Evolutionary conservation across 1,140 invertebrate genomes (phyloP), one percentile per base, ranked within the genome.

Genomic region (Atta cephalotes): DNA sequence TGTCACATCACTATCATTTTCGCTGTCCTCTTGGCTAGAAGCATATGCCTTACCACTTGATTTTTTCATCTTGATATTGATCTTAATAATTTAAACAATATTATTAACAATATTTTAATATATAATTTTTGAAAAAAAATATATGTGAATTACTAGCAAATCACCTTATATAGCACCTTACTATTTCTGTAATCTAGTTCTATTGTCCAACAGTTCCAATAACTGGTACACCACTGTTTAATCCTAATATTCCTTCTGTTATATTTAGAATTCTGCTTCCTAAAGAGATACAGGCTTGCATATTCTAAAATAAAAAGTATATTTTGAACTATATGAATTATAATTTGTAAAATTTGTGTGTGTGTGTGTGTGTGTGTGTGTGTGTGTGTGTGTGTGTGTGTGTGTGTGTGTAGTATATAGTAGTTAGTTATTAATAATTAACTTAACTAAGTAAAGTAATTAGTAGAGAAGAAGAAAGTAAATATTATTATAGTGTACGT

Each of bases 1-100:
- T 58, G 97, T 98, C 92, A 98, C 97, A 94, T 97, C 97, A 72
- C 94, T 95, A 0, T 95, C 94, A 81, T 95, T 95, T 21, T 95
- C 94, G 60, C 94, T 95, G 6, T 95, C 94, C 76, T 95, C 94
- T 63, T 94, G 94, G 84, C 94, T 95, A 16, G 94, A 95, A 9
- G 94, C 90, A 70, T 95, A 95, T 0, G 93, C 78, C 65, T 94
- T 94, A 51, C 63, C 79, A 1, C 85, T 88, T 31, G 88, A 49
- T 74, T 92, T 94, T 81, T 94, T 95, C 93, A 94, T 94, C 58
- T 71, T 89, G 56, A 80, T 68, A 25, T 10, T 60, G 18, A 3
- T 51, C n/a, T 76, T 21, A 3, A 21, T 10, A 10, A 78, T 21
- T 39, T 77, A 68, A 76, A 9, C 16, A 56, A 77, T 60, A 78